These are phyloP conservation scores for Ophion ellenae DNA, from an alignment of 2,888 invertebrate species.

Conservation along the genomic window DNA sequence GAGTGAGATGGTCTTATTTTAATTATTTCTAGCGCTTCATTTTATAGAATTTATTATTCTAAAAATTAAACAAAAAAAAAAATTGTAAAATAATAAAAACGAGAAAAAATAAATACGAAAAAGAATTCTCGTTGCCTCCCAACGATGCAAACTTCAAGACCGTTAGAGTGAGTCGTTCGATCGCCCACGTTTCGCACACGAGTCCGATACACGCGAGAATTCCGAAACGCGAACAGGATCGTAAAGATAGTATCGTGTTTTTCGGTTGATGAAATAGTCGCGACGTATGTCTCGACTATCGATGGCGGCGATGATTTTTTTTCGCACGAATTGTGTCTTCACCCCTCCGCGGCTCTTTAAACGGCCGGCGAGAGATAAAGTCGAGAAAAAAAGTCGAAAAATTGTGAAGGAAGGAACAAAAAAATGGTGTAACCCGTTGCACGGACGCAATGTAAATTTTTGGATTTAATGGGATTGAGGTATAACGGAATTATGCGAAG, in stretches of 20 bases:
- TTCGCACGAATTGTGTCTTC: neutral
- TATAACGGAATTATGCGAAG: slow-evolving; percentile 35
- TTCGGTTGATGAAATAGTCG: neutral
- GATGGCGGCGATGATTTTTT: too few species aligned
- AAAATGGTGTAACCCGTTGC: slow-evolving; percentile 15
- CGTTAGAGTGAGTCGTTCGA: neutral
- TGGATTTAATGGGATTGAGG: slow-evolving; percentile 6
- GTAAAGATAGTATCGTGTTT: neutral
- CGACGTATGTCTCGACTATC: too few species aligned
- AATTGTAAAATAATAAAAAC: too few species aligned
- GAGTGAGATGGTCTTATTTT: too few species aligned
- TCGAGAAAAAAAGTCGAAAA: neutral
- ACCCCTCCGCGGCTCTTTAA: neutral
- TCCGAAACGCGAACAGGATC: neutral
- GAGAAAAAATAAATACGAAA: too few species aligned
- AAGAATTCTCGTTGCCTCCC: too few species aligned
- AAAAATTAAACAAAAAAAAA: too few species aligned
- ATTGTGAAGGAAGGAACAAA: neutral
- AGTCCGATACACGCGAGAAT: neutral
- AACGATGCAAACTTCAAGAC: slow-evolving; percentile 48
- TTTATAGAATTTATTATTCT: too few species aligned
- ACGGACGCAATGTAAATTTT: slow-evolving; percentile 17
- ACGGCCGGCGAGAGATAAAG: neutral
- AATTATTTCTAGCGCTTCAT: too few species aligned
- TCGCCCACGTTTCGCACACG: neutral